phyloP scores from a whole-genome alignment of 2,113 vertebrate genomes.

The Oncorhynchus clarkii region DNA sequence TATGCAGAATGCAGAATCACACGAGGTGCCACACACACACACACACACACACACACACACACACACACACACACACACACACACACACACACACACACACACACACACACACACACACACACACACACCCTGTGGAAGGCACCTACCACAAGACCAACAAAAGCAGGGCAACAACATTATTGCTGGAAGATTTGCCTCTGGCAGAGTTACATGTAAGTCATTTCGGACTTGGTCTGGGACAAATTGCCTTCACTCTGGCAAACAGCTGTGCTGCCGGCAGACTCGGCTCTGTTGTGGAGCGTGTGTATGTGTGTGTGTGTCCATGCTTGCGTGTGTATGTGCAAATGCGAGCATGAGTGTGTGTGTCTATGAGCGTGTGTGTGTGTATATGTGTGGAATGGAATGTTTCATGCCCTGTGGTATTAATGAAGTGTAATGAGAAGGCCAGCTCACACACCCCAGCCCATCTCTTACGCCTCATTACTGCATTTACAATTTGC shows the following conservation, averaged over 20 bases:
- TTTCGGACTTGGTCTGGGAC: conserved; percentile 33
- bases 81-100: background rate
- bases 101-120: too few species aligned
- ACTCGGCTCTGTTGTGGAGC: background rate
- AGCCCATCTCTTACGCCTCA: too few species aligned
- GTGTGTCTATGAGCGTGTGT: conserved; percentile 3
- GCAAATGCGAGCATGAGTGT: conserved; percentile 14
- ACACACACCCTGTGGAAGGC: too few species aligned
- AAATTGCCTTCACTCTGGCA: conserved; percentile 37
- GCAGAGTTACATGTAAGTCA: conserved; percentile 57
- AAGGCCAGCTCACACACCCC: background rate
- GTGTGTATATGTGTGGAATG: background rate
- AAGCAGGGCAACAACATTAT: conserved; percentile 62
- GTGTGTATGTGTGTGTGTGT: background rate
- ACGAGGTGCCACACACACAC: conserved; percentile 35
- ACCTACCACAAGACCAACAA: conserved; percentile 27
- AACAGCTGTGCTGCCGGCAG: conserved; percentile 14
- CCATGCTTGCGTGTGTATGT: conserved; percentile 8
- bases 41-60: conserved; percentile 1
- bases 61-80: background rate
- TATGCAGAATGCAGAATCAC: conserved; percentile 37
- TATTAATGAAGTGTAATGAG: conserved; percentile 35
- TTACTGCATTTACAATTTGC: background rate
- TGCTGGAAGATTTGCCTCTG: conserved; percentile 52
- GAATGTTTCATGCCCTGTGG: conserved; percentile 10